Evolutionary conservation across 2,797 vertebrate genomes (phyloP).

Genomic region (Tamandua tetradactyla): DNA sequence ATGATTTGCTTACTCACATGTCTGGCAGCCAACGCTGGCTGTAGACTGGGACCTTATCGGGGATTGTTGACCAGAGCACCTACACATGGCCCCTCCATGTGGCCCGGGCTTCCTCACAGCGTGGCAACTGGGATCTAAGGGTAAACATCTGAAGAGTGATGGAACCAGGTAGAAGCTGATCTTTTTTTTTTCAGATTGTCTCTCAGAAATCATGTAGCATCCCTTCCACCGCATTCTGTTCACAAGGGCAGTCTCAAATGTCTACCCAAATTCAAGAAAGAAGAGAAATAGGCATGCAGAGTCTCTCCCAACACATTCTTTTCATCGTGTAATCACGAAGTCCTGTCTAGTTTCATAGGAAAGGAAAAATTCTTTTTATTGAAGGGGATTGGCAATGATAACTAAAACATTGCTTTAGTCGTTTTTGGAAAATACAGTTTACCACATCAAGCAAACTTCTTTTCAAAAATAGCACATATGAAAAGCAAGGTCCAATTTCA

Average conservation of each 20-base stretch:
- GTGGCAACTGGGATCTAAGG: neutral
- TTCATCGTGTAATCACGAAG: neutral
- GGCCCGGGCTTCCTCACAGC: neutral
- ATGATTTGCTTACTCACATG: neutral
- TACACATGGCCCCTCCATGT: neutral
- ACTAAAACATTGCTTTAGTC: neutral
- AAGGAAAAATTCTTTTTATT: neutral
- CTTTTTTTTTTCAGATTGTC: neutral
- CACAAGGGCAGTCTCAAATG: neutral
- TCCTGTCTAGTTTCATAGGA: neutral
- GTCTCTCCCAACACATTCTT: neutral
- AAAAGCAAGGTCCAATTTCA: slow-evolving; percentile 20
- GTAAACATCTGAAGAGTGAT: neutral
- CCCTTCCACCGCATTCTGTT: neutral
- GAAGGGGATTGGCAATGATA: neutral
- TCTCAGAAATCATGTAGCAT: neutral
- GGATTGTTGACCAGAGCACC: neutral
- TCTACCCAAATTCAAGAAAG: neutral
- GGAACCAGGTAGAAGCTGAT: neutral
- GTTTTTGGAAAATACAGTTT: slow-evolving; percentile 5
- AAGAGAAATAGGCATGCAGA: neutral
- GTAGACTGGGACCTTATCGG: neutral
- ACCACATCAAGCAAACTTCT: neutral
- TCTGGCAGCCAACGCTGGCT: neutral
- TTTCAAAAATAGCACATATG: slow-evolving; percentile 14